These are phyloP conservation scores for Nephila pilipes DNA, from an alignment of 1,140 invertebrate species.

Conservation along the genomic window DNA sequence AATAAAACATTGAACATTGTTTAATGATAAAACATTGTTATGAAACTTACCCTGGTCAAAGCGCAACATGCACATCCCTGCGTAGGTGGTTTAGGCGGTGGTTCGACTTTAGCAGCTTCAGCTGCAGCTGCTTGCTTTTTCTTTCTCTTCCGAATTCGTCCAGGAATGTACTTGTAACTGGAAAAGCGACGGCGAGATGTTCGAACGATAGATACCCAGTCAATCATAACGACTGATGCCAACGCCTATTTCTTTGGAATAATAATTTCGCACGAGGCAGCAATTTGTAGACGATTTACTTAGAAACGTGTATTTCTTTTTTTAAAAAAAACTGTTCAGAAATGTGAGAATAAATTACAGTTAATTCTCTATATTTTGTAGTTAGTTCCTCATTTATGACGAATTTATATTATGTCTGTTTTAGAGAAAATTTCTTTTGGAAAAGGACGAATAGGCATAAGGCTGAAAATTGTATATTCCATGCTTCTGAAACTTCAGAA, in stretches of 20 bases:
- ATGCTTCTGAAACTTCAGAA: too few relatives aligned
- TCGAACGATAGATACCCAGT: constrained; percentile 89
- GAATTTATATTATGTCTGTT: too few relatives aligned
- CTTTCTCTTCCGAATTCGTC: constrained; percentile 71
- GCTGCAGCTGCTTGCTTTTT: constrained; percentile 75
- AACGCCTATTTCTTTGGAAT: constrained; percentile 13
- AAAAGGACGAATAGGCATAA: too few relatives aligned
- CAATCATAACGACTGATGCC: constrained; percentile 84
- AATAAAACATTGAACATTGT: too few relatives aligned
- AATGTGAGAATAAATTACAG: too few relatives aligned
- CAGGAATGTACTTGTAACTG: constrained; percentile 85
- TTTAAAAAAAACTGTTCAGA: not conserved
- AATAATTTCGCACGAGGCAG: not conserved
- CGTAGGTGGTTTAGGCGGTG: constrained; percentile 61
- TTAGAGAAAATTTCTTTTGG: too few relatives aligned
- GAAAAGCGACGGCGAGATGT: constrained; percentile 87
- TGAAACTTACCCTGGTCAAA: constrained; percentile 62
- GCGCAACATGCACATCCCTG: constrained; percentile 49
- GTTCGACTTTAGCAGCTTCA: constrained; percentile 79
- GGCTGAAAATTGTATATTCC: too few relatives aligned
- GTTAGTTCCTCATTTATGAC: too few relatives aligned
- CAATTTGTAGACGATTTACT: not conserved
- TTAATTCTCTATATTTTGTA: too few relatives aligned
- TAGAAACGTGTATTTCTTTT: not conserved
- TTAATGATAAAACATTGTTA: too few relatives aligned